phyloP scores from a whole-genome alignment of 2,797 vertebrate species.

The Eurystomus glaucurus region DNA sequence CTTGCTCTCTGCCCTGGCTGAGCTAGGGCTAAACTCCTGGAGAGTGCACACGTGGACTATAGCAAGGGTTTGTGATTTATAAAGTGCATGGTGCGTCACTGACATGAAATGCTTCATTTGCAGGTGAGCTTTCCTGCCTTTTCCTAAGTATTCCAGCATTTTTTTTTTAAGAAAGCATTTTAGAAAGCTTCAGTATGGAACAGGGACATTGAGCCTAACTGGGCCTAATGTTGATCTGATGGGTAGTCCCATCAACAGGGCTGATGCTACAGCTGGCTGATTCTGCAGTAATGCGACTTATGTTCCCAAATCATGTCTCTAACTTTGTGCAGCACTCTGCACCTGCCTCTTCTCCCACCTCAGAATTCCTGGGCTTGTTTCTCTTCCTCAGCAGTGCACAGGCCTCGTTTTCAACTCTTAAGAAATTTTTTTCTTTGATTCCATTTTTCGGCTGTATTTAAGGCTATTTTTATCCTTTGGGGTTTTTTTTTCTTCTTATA shows the following conservation, averaged over 20 bases:
- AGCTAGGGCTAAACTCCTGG: not conserved
- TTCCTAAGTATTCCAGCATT: not conserved
- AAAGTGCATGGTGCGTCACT: not conserved
- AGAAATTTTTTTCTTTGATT: not conserved
- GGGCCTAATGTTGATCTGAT: not conserved
- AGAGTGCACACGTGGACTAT: fast-evolving
- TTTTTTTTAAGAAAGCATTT: not conserved
- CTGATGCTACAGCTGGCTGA: not conserved
- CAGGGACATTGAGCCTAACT: not conserved
- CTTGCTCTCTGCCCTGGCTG: not conserved
- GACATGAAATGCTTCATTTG: not conserved
- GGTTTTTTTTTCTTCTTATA: not conserved
- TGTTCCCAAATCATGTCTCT: not conserved
- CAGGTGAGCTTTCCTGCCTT: not conserved
- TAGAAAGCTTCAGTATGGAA: not conserved
- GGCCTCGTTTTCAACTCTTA: not conserved
- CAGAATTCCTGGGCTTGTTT: not conserved
- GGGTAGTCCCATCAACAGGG: not conserved
- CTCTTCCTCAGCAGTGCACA: not conserved
- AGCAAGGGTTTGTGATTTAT: not conserved
- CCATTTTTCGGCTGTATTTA: not conserved
- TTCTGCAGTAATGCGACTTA: not conserved
- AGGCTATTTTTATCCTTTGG: not conserved
- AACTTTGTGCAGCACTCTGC: not conserved
- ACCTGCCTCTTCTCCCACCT: not conserved